Percentiles rank a stretch among this genome's conserved stretches.
These are phyloP conservation scores for Dinoponera quadriceps DNA, from an alignment of 1,140 invertebrate genomes.

Conservation along the genomic window DNA sequence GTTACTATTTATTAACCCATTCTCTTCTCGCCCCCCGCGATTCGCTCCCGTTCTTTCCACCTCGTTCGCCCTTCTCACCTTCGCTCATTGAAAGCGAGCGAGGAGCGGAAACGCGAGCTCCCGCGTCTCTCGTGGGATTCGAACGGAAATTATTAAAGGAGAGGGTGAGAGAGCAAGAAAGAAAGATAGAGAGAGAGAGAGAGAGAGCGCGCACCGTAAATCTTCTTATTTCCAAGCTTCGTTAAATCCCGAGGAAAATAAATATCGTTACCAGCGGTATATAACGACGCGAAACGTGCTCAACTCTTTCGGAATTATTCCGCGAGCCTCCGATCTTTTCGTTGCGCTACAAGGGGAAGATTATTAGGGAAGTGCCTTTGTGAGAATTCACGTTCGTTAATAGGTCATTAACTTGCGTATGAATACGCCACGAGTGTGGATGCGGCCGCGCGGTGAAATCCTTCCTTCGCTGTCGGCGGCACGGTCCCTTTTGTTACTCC, in stretches of 20 bases:
- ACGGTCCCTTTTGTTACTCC: not conserved
- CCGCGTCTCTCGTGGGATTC: not conserved
- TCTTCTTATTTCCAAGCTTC: no score
- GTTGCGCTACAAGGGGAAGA: no score
- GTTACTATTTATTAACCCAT: conserved; percentile 77
- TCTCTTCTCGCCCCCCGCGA: conserved; percentile 28
- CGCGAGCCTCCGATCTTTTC: no score
- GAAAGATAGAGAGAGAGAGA: no score
- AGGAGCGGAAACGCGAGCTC: not conserved
- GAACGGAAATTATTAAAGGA: conserved; percentile 12
- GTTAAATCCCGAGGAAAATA: no score
- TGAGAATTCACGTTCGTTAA: no score
- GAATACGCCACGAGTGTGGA: not conserved
- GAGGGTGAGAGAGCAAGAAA: not conserved
- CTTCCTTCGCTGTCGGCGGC: not conserved
- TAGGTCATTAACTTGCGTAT: not conserved
- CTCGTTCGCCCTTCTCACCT: not conserved
- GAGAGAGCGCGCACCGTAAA: no score
- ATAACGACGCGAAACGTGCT: no score
- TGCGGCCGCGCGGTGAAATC: not conserved
- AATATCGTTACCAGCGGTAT: no score
- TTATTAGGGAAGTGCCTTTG: no score
- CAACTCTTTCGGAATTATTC: no score
- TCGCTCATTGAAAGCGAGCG: not conserved
- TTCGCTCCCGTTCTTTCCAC: conserved; percentile 5